Percentiles rank a stretch among this genome's conserved stretches.
These are phyloP conservation scores for Flexamia atlantica DNA, from an alignment of 2,888 invertebrate genomes.

Conservation along the genomic window DNA sequence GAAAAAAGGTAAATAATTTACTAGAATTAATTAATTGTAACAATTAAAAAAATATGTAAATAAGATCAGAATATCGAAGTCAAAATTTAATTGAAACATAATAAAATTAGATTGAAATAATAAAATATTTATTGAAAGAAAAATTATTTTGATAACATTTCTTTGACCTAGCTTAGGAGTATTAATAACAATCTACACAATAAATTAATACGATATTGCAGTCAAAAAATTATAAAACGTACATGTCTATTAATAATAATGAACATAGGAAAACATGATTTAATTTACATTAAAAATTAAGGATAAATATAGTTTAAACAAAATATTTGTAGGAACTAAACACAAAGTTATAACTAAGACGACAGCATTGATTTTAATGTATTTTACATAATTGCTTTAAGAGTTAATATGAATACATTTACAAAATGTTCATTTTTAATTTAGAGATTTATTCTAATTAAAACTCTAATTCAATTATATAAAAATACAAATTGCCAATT, in stretches of 20 bases:
- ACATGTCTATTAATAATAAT: too few species aligned
- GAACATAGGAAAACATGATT: background rate
- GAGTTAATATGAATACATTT: conserved; percentile 20
- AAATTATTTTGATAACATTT: background rate
- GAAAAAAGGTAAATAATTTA: too few species aligned
- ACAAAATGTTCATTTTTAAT: conserved; percentile 6
- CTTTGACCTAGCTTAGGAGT: background rate
- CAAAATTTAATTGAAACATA: too few species aligned
- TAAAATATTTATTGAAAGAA: background rate
- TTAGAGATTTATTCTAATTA: conserved; percentile 18
- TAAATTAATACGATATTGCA: background rate
- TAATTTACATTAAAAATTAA: background rate
- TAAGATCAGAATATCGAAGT: too few species aligned
- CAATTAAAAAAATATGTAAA: too few species aligned
- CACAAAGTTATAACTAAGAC: conserved; percentile 39
- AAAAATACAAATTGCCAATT: conserved; percentile 61
- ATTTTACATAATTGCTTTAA: conserved; percentile 35
- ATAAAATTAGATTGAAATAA: too few species aligned
- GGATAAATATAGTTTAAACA: background rate
- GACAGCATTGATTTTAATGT: conserved; percentile 12
- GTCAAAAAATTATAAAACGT: background rate
- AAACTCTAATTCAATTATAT: conserved; percentile 59
- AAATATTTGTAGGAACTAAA: conserved; percentile 44
- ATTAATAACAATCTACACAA: conserved; percentile 16
- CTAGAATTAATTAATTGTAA: too few species aligned